Base-by-base conservation (phyloP, 2,888 invertebrate genomes). In the Sesia bembeciformis region DNA sequence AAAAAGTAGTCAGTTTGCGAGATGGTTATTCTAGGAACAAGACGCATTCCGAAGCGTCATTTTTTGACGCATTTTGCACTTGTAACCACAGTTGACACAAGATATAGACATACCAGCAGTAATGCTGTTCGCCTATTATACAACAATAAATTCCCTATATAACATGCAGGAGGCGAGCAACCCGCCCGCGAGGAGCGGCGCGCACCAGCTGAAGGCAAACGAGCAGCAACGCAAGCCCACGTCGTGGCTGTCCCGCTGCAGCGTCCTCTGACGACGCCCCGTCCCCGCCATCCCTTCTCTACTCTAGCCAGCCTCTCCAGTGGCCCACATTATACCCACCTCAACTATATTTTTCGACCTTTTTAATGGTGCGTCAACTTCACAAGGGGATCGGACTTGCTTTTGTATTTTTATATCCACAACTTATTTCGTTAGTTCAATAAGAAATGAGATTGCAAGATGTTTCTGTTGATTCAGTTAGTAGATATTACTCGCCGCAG, bases 241-340 rank as follows among this genome's bases (percentile, higher is more conserved):
- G 64, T 95, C 94, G 81, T 96, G 96, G 96, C 90, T 96, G 75
- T 93, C 96, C 54, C 93, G 95, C 83, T 97, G 96, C 92, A 92
- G 93, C 83, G 85, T 96, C 90, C 96, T 96, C 92, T 96, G 96
- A 96, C 96, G 93, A 72, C 70, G 67, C 68, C 71, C 58, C 62
- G 60, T 23, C 56, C 55, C 53, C 60, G 58, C 54, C 49, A n/a
- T 46, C 46, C 5, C 46, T 53, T 58, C 59, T 56, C 59, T 58
- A 58, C 57, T 56, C 55, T 59, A 66, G 60, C 64, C 63, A 50
- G 23, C 57, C n/a, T 41, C 49, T 49, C 50, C 55, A 53, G 57
- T 56, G 57, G 51, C 53, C 56, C 55, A 54, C 56, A 56, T 52
- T 46, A 60, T 64, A 70, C 77, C 81, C 77, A 78, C 80, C 79